phyloP scores from a whole-genome alignment of 1,140 invertebrate genomes.

The Saccostrea cuccullata region DNA sequence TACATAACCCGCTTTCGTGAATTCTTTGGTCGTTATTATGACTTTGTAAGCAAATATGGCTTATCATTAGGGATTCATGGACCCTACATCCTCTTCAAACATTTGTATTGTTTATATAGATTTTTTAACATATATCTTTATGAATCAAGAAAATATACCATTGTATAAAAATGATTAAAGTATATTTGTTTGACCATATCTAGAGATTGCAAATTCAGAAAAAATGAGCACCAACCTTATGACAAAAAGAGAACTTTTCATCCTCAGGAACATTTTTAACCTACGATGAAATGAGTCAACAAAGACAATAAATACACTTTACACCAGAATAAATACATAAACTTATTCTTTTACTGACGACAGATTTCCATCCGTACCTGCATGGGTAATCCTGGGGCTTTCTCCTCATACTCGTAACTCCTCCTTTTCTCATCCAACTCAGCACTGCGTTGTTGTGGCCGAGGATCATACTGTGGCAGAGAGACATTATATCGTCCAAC shows the following conservation, averaged over 20 bases:
- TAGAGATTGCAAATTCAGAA: neutral
- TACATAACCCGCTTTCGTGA: no score
- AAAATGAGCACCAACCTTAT: neutral
- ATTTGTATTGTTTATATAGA: no score
- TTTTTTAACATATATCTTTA: neutral
- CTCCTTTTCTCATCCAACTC: conserved; percentile 77
- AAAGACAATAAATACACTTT: neutral
- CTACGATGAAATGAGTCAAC: neutral
- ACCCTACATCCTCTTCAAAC: no score
- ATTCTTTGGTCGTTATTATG: no score
- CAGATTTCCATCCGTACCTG: conserved; percentile 72
- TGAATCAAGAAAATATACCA: neutral
- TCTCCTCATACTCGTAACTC: conserved; percentile 73
- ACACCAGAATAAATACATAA: no score
- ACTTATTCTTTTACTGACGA: no score
- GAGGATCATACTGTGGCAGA: conserved; percentile 78
- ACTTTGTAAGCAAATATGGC: no score
- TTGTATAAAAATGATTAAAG: no score
- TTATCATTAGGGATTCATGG: no score
- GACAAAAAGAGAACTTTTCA: neutral
- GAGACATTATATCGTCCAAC: conserved; percentile 77
- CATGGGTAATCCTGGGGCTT: conserved; percentile 74
- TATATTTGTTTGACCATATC: no score
- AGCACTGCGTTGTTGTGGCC: conserved; percentile 72
- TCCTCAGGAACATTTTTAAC: neutral